Evolutionary conservation across 2,797 vertebrate genomes (phyloP).

Genomic region (Lepus oiostolus): DNA sequence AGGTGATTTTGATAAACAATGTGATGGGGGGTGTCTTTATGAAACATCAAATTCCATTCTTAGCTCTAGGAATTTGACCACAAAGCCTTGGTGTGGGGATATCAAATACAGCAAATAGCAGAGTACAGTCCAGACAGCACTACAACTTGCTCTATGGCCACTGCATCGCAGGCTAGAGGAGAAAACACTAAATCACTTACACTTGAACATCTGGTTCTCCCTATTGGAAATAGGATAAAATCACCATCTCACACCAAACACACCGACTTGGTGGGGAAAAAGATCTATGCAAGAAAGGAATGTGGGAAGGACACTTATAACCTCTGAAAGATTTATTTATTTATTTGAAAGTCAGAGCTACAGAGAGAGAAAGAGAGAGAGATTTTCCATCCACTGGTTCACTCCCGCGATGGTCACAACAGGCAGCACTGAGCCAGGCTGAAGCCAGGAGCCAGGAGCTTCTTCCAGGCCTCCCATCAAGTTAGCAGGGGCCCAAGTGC

Average conservation of each 20-base stretch:
- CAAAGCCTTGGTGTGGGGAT: background rate
- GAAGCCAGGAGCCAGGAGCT: too few relatives aligned
- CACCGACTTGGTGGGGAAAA: background rate
- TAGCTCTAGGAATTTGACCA: background rate
- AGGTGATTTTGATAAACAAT: background rate
- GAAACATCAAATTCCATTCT: background rate
- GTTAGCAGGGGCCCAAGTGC: too few relatives aligned
- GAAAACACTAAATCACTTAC: background rate
- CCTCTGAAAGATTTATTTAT: background rate
- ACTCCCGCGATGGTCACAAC: too few relatives aligned
- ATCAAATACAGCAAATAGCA: background rate
- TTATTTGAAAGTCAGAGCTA: too few relatives aligned
- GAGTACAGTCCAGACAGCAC: background rate
- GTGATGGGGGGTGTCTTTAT: background rate
- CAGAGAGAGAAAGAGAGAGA: too few relatives aligned
- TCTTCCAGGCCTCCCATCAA: too few relatives aligned
- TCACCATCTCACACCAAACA: background rate
- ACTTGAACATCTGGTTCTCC: background rate
- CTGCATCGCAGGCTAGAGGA: rapidly evolving
- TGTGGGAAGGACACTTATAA: background rate
- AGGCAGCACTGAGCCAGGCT: too few relatives aligned
- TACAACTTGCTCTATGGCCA: background rate
- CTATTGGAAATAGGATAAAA: background rate
- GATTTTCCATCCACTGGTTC: too few relatives aligned
- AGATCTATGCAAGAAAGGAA: background rate